Conservation (phyloP, 1,140 invertebrate species). For the Steinernema feltiae region DNA sequence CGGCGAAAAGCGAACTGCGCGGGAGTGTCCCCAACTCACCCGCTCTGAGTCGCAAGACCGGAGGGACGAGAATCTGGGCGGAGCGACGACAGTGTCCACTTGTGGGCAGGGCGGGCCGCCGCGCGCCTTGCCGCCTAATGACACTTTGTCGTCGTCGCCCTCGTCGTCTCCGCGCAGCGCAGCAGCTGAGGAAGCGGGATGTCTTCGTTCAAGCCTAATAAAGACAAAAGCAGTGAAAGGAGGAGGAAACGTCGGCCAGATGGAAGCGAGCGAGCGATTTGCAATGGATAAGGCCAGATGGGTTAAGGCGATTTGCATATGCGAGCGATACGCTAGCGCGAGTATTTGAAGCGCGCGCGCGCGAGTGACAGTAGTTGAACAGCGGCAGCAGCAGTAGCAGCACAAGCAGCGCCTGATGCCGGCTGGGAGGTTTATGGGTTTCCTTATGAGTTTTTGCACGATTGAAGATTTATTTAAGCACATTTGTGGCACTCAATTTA, state of each 20-base stretch:
- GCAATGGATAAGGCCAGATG: constrained; percentile 7
- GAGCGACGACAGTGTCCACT: constrained; percentile 6
- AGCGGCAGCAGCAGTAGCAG: neutral
- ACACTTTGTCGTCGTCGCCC: neutral
- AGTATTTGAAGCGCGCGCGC: too few relatives aligned
- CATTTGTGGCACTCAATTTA: too few relatives aligned
- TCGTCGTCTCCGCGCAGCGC: too few relatives aligned
- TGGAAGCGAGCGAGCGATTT: constrained; percentile 4
- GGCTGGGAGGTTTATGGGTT: constrained; percentile 3
- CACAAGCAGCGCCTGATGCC: neutral
- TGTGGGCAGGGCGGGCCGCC: neutral
- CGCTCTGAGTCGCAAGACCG: neutral
- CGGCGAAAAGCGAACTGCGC: too few relatives aligned
- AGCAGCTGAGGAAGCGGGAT: neutral
- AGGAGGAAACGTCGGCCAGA: neutral
- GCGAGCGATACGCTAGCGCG: neutral
- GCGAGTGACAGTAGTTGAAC: too few relatives aligned
- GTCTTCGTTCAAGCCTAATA: neutral
- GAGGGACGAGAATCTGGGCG: neutral
- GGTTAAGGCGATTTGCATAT: neutral
- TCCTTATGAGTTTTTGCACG: neutral
- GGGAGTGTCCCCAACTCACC: neutral
- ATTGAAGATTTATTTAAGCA: constrained; percentile 8
- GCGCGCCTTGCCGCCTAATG: neutral
- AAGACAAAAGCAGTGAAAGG: neutral